A percentile compares a stretch with the other conserved stretches of the same genome.
phyloP scores from a whole-genome alignment of 1,140 invertebrate species.

The Paralvinella palmiformis region DNA sequence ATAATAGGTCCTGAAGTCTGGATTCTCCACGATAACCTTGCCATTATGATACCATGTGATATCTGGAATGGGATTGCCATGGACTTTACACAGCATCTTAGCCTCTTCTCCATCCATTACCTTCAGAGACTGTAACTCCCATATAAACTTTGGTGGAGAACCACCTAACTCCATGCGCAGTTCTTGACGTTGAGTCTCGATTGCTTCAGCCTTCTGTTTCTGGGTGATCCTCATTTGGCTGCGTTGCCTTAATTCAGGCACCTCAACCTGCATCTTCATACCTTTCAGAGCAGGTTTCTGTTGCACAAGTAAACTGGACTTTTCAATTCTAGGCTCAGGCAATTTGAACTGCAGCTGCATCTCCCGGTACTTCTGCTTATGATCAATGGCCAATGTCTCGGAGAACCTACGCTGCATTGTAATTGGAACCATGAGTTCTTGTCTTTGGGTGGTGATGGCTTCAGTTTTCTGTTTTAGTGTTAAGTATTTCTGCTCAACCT shows the following conservation, averaged over 20 bases:
- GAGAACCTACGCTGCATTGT: slow-evolving; percentile 18
- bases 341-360: slow-evolving; percentile 15
- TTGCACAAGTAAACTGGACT: slow-evolving; percentile 10
- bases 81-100: slow-evolving; percentile 52
- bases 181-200: slow-evolving; percentile 21
- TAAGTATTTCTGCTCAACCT: not conserved
- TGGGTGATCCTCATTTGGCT: slow-evolving; percentile 1
- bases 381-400: slow-evolving; percentile 20
- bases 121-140: slow-evolving; percentile 63
- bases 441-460: slow-evolving; percentile 15
- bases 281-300: slow-evolving; percentile 11
- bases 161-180: slow-evolving; percentile 36
- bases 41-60: slow-evolving; percentile 78
- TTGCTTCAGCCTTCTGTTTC: slow-evolving; percentile 8
- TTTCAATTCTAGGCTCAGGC: not conserved
- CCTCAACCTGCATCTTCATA: slow-evolving; percentile 18
- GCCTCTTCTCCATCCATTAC: slow-evolving; percentile 91
- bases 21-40: slow-evolving; percentile 60
- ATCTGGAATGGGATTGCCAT: slow-evolving; percentile 24
- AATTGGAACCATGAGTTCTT: slow-evolving; percentile 17
- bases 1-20: slow-evolving; percentile 19
- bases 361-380: slow-evolving; percentile 9
- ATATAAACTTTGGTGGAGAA: slow-evolving; percentile 69
- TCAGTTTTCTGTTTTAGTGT: slow-evolving; percentile 17
- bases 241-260: slow-evolving; percentile 6